phyloP scores from a whole-genome alignment of 2,888 invertebrate species.

The Pachymerium ferrugineum region DNA sequence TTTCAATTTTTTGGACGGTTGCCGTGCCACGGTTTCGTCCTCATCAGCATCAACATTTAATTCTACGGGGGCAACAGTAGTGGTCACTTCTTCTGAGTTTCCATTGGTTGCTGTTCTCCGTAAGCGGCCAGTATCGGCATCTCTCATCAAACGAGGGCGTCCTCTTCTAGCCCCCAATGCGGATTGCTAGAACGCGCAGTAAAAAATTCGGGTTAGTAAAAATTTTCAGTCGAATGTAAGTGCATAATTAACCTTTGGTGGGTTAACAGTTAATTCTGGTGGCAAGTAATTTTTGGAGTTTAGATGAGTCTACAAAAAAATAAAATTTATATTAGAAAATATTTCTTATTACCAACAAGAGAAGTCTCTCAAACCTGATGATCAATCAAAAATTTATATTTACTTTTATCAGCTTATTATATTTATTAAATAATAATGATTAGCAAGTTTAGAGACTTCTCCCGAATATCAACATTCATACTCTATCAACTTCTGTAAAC shows the following conservation, averaged over 20 bases:
- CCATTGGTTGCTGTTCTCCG: slow-evolving; percentile 20
- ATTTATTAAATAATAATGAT: no score
- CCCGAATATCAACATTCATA: no score
- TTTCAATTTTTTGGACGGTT: neutral
- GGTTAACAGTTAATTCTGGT: slow-evolving; percentile 62
- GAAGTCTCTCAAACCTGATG: no score
- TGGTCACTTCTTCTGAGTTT: neutral
- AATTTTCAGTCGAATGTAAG: neutral
- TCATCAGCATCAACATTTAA: neutral
- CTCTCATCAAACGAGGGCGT: slow-evolving; percentile 14
- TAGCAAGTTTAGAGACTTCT: no score
- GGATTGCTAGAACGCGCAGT: neutral
- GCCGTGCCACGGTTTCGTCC: neutral
- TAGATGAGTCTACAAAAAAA: neutral
- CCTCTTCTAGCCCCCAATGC: slow-evolving; percentile 23
- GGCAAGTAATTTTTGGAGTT: slow-evolving; percentile 61
- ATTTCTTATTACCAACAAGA: no score
- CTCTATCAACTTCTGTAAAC: slow-evolving; percentile 47
- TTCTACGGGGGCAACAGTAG: neutral
- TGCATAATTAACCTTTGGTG: slow-evolving; percentile 44
- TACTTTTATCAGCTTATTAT: no score
- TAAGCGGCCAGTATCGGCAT: slow-evolving; percentile 10
- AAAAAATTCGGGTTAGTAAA: neutral
- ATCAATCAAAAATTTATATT: no score
- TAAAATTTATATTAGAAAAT: no score